Base-by-base conservation (phyloP, 35 echinoderm and acorn worm genomes). In the Hemicentrotus pulcherrimus region DNA sequence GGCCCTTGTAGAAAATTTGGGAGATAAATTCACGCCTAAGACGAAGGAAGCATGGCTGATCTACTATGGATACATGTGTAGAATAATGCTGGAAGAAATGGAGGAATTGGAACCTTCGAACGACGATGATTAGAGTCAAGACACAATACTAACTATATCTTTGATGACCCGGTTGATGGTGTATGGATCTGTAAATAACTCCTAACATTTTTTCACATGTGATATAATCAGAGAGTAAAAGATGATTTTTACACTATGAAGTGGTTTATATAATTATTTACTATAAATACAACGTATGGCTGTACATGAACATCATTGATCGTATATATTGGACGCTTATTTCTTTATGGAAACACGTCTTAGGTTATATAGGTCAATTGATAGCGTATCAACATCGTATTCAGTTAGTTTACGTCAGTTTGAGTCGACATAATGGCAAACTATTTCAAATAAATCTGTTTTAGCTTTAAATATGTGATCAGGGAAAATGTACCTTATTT, bases 1-100 rank as follows among this genome's bases (percentile, higher is more conserved):
- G 10, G 31, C 86, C 32, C 88, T 96, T 61, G 41, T 5, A 7
- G 94, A 94, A 33, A 86, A 46, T 1, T 85, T 96, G 10, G 96
- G 94, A 24, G 96, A 96, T 47, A 94, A 96, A 86, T 95, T 96
- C 31, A 96, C 96, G 7, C 96, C 94, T 13, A 96, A 96, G 88
- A 94, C 94, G 9, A 94, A 92, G 46, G 96, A 96, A 31, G 96
- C 94, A 0, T 96, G 96, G 96, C 85, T 41, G 19, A 12, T 86
- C 15, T 91, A 87, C 22, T 96, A 96, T 86, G 24, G 10, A 28
- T 95, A 94, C 94, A 96, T 96, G 86, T 59, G 48, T 32, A 94
- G 61, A 85, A 85, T 94, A 32, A 94, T 96, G 32, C 41, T 94
- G 85, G 87, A 61, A 28, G 87, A 61, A 22, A 95, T 95, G 95